Evolutionary conservation across 2,888 invertebrate species (phyloP), one percentile per base, ranked within the genome.

Genomic region (Eupithecia subfuscata): DNA sequence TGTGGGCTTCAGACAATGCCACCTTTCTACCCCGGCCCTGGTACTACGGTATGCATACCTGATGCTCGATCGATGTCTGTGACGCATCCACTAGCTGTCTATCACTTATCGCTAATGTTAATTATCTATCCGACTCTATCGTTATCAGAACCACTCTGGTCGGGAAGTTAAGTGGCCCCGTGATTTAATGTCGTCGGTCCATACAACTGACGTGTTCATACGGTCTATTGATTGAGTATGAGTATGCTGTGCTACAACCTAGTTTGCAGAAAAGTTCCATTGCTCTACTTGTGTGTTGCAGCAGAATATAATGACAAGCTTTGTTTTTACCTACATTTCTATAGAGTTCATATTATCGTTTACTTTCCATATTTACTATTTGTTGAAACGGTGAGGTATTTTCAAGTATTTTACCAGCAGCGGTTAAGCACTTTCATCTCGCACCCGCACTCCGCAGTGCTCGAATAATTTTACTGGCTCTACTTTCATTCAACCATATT

Each of bases 1-100:
- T 88, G 87, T 89, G 85, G 86, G 85, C 78, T 84, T 73, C 67
- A 82, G 84, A 90, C 90, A 90, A 90, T 88, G 84, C 87, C 79
- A 83, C 85, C 88, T 89, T 88, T 91, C 88, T 87, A 90, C 87
- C 67, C 83, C 25, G 43, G 40, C 37, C 18, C 67, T 34, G 67
- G 16, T 81, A 81, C 82, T 85, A 84, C 79, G 80, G 80, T 77
- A 79, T 77, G 84, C 82, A 82, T 85, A 85, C 81, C 48, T 75
- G 82, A 84, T 84, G 80, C 78, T 81, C 81, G 82, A 88, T 89
- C 88, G 85, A 90, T 89, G 77, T 74, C 79, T 81, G 63, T 81
- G 81, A 80, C 81, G 74, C 81, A 78, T 74, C 77, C 69, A 79
- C 80, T 82, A 83, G 85, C 65, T 81, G 73, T 83, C 69, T 79